Base-by-base conservation (phyloP, 1,140 invertebrate genomes). In the Plutomurus gul region DNA sequence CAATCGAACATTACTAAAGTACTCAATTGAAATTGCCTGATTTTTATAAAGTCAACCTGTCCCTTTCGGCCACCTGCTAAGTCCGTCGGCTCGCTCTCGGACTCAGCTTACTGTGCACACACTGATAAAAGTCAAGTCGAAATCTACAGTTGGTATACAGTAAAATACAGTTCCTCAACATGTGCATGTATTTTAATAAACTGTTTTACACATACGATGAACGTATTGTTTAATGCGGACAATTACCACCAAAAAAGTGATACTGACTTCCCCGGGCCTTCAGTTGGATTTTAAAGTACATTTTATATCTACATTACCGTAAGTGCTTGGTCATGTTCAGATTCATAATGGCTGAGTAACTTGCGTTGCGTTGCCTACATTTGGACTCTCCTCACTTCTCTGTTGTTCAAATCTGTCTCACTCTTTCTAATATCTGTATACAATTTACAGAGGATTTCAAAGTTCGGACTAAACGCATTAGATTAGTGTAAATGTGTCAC, bases 1-100 rank as follows among this genome's bases (percentile, higher is more conserved):
- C 36, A 65, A 65, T 65, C 56, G 56, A 65, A 65, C 36, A 30
- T 36, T 65, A 25, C 27, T 65, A 13, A 65, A 65, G 30, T 30
- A 65, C 8, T 65, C 56, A 65, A 65, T 65, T n/a, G 56, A 65
- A 65, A 65, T 7, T 5, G 56, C 7, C 30, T 16, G 43, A 75
- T 75, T 75, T 75, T 75, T 75, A 75, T 51, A 33, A 65, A 78
- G 70, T 78, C 77, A 78, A 78, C 77, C 77, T 78, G 77, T 78
- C 77, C 77, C 77, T 70, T 78, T 78, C 33, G 77, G 77, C 77
- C 77, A 78, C 77, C 77, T 71, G 77, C 77, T 70, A 65, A 6
- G 30, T 18, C n/a, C n/a, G n/a, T n/a, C n/a, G n/a, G n/a, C 47
- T 51, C 25, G 18, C 2, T 2, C 1, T 51, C 6, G 7, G 25